Conservation (phyloP, 2,797 vertebrate genomes). For the Eulemur mongoz region DNA sequence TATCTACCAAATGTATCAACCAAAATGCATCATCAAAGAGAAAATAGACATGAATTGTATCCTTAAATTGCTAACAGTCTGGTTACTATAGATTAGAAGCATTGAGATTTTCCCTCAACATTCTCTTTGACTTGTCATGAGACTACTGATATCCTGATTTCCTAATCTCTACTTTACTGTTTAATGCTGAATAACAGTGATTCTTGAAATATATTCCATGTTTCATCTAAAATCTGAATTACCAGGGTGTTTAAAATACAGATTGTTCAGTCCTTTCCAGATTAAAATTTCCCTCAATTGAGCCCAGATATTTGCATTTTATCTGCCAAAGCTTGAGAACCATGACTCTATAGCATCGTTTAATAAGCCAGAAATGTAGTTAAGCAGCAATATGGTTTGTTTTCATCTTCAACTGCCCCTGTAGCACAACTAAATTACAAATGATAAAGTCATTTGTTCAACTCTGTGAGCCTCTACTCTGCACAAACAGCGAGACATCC, state of each 20-base stretch:
- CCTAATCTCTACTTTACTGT: neutral
- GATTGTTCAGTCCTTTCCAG: neutral
- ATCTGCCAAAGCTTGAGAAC: neutral
- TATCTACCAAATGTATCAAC: neutral
- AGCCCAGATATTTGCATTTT: slow-evolving; percentile 33
- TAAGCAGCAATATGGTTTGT: neutral
- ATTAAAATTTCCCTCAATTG: neutral
- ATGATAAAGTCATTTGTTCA: slow-evolving; percentile 36
- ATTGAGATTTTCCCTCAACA: neutral
- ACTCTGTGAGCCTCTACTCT: neutral
- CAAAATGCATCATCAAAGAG: neutral
- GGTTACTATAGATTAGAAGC: neutral
- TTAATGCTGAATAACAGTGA: neutral
- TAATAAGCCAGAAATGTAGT: slow-evolving; percentile 3
- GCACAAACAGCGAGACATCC: neutral
- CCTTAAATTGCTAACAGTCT: neutral
- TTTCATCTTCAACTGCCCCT: slow-evolving; percentile 21
- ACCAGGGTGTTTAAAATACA: slow-evolving; percentile 43
- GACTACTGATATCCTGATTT: neutral
- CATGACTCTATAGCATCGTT: neutral
- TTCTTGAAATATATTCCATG: neutral
- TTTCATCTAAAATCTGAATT: slow-evolving; percentile 7
- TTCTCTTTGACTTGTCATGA: neutral
- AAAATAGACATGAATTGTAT: slow-evolving; percentile 11
- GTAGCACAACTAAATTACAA: slow-evolving; percentile 46